Evolutionary conservation across 2,797 vertebrate species (phyloP).

Genomic region (Uromys caudimaculatus): DNA sequence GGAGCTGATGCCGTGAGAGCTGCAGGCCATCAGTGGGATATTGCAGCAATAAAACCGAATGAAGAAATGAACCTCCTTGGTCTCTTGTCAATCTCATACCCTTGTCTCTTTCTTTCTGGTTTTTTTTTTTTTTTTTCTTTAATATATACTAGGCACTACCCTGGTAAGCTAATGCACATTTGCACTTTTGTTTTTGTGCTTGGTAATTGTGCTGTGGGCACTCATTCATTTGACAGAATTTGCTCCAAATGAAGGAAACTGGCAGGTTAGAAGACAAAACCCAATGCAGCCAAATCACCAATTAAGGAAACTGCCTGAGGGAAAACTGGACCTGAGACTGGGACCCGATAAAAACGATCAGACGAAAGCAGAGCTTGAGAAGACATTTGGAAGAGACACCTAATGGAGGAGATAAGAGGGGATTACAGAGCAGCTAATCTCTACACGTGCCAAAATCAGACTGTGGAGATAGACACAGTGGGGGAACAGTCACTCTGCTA

Average conservation of each 20-base stretch:
- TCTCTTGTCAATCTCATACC: constrained; percentile 69
- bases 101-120: neutral
- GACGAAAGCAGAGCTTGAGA: constrained; percentile 39
- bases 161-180: constrained; percentile 69
- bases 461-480: neutral
- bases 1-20: constrained; percentile 68
- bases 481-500: neutral
- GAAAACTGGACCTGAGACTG: constrained; percentile 53
- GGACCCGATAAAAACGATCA: constrained; percentile 55
- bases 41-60: constrained; percentile 74
- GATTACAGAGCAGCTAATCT: constrained; percentile 1
- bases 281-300: constrained; percentile 76
- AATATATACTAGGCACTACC: constrained; percentile 64
- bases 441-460: neutral
- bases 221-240: constrained; percentile 77
- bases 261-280: constrained; percentile 70
- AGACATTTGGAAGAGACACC: constrained; percentile 56
- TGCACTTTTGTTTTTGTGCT: constrained; percentile 70
- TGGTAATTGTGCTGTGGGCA: constrained; percentile 75
- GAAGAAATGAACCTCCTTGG: constrained; percentile 66
- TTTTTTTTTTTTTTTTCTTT: neutral
- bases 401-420: constrained; percentile 56
- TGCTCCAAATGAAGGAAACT: constrained; percentile 73
- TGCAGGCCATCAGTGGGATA: constrained; percentile 76
- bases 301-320: constrained; percentile 76